Evolutionary conservation across 2,888 invertebrate species (phyloP), one percentile per base, ranked within the genome.

Genomic region (Mesochorus sp.): DNA sequence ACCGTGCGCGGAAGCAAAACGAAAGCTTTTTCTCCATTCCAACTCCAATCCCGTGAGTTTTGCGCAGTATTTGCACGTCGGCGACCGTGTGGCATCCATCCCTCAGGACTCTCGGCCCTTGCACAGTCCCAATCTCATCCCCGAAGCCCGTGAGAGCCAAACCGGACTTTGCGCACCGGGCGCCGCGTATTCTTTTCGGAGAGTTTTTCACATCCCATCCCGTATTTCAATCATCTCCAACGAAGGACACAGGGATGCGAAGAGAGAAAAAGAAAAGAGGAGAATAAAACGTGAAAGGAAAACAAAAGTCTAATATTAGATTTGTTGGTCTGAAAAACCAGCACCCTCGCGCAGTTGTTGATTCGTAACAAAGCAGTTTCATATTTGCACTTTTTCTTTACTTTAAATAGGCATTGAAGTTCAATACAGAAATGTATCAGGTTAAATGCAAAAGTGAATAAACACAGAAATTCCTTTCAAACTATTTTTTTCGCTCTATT

Each of bases 1-100:
- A 12, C 39, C 67, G 42, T 44, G 67, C 55, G 31, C 53, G 44
- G 55, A 31, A 55, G 67, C 19, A 37, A 64, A 37, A 64, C n/a
- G 49, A 31, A 12, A 62, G 62, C 57, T 68, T 66, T 76, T 70
- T 59, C 70, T 64, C 61, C 71, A 59, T 71, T 44, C 17, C 42
- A 44, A 64, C 73, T 73, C 51, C n/a, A n/a, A n/a, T 28, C 70
- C 71, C 77, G 73, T 79, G 73, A 73, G 61, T 75, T 79, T 77
- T 73, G 59, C 75, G 42, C 71, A 39, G 70, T 80, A 71, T 82
- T 80, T 80, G 80, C 76, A 78, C 77, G 80, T 76, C 76, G 80
- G 76, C 80, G 73, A 55, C 28, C 26, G 31, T 42, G 44, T 47
- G 55, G 77, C 62, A 64, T 70, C 26, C 77, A 76, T 80, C 80